Base-by-base conservation (phyloP, 2,113 vertebrate species). In the Pavo muticus region DNA sequence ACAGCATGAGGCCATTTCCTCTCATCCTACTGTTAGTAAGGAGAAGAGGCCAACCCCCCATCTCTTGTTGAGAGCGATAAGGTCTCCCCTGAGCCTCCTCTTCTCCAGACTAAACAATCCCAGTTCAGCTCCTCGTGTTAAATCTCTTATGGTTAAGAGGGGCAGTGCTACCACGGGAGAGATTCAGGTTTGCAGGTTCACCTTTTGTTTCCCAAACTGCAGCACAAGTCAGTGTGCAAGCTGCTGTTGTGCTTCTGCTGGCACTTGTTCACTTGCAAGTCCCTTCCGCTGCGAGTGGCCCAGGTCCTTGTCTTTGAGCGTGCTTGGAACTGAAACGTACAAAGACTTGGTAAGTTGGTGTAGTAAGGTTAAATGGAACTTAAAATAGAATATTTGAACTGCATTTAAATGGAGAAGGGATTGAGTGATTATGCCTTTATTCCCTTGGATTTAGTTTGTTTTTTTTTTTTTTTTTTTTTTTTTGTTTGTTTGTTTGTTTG, bases 261-360 rank as follows among this genome's bases (percentile, higher is more conserved):
- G 30, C 4, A 0, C 3, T 35, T n/a, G 50, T 78, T 57, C 14
- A 39, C 48, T 50, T 18, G 3, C 6, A 24, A 11, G 35, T 11
- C 5, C 4, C 27, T 91, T 61, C 60, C 60, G n/a, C 82, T 42
- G 44, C 11, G 9, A 16, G 19, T 0, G 0, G 4, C 47, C 15
- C 17, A 15, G 40, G 9, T 44, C 6, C 5, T 42, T 3, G 30
- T 52, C 3, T 47, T 44, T 56, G 25, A 29, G 25, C 0, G 0
- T 50, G 48, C 48, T 73, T 48, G 69, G 56, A 59, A 57, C 11
- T 54, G 25, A 14, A 11, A 50, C 23, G 4, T 50, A 24, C 11
- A 15, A 50, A 50, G 23, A 12, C 48, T 50, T 50, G 47, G 10
- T 48, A 50, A 50, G 48, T 23, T 8, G 5, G 3, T 84, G 63